Conservation (phyloP, 1,140 invertebrate species). For the Tetragnatha versicolor region DNA sequence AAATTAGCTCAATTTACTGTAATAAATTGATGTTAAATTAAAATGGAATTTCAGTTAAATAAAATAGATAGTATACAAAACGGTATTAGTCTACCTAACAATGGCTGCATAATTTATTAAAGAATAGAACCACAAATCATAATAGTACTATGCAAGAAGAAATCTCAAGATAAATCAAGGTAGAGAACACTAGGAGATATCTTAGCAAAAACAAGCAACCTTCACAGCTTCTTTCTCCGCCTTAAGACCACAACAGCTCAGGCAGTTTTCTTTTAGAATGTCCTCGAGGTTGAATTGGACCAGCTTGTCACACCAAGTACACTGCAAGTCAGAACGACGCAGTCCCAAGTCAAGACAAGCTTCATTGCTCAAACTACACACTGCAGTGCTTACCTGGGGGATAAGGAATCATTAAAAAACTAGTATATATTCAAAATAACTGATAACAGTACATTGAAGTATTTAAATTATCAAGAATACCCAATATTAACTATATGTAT, state of each 20-base stretch:
- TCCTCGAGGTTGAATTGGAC: slow-evolving; percentile 78
- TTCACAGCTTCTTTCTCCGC: slow-evolving; percentile 61
- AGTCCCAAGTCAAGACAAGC: slow-evolving; percentile 87
- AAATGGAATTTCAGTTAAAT: too few relatives aligned
- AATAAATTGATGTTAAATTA: too few relatives aligned
- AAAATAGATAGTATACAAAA: too few relatives aligned
- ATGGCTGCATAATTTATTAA: too few relatives aligned
- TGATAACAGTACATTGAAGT: background rate
- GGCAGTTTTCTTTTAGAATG: slow-evolving; percentile 75
- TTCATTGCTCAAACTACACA: slow-evolving; percentile 73
- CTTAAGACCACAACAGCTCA: slow-evolving; percentile 72
- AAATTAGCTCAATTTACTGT: too few relatives aligned
- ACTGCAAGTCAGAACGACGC: slow-evolving; percentile 83
- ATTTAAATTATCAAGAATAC: background rate
- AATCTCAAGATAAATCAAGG: background rate
- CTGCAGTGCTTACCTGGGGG: slow-evolving; percentile 31
- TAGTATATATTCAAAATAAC: background rate
- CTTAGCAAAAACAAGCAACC: slow-evolving; percentile 59
- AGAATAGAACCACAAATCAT: too few relatives aligned
- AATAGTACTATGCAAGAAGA: too few relatives aligned
- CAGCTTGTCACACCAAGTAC: slow-evolving; percentile 86
- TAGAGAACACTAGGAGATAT: too few relatives aligned
- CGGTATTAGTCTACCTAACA: too few relatives aligned
- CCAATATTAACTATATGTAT: background rate
- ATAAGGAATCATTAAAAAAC: background rate